Conservation (phyloP, 2,113 vertebrate genomes). For the Arenaria interpres region DNA sequence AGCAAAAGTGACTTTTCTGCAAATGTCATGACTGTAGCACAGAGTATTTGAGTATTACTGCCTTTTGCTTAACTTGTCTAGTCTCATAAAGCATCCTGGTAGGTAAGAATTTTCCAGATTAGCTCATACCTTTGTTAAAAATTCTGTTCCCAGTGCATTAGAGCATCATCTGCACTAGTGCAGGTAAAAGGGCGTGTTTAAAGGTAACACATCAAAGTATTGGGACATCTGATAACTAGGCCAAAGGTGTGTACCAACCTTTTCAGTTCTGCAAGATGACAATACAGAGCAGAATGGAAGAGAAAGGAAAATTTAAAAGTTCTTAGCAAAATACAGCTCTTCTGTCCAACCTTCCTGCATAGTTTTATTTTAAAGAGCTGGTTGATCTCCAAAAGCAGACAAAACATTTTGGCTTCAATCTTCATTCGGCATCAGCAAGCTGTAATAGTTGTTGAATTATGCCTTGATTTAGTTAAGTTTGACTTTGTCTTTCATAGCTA, state of each 20-base stretch:
- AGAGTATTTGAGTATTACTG: not conserved
- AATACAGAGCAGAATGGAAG: not conserved
- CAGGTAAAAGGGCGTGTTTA: not conserved
- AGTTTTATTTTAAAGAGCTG: slow-evolving; percentile 19
- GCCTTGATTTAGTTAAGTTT: slow-evolving; percentile 28
- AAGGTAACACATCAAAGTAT: not conserved
- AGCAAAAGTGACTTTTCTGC: not conserved
- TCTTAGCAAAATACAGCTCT: not conserved
- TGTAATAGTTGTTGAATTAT: slow-evolving; percentile 44
- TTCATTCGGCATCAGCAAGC: slow-evolving; percentile 14
- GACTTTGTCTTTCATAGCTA: not conserved
- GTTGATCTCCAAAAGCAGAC: slow-evolving; percentile 36
- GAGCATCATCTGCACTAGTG: not conserved
- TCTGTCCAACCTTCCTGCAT: not conserved
- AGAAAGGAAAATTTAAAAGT: not conserved
- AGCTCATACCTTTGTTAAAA: not conserved
- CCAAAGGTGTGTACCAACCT: not conserved
- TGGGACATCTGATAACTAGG: not conserved
- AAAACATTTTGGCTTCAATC: slow-evolving; percentile 15
- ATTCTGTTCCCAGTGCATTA: not conserved
- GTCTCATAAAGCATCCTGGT: not conserved
- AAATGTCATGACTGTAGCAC: not conserved
- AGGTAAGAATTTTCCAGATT: not conserved
- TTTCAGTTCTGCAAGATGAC: not conserved
- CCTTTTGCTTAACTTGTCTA: not conserved